These are phyloP conservation scores for Malurus melanocephalus DNA, from an alignment of 2,113 vertebrate species.

Conservation along the genomic window DNA sequence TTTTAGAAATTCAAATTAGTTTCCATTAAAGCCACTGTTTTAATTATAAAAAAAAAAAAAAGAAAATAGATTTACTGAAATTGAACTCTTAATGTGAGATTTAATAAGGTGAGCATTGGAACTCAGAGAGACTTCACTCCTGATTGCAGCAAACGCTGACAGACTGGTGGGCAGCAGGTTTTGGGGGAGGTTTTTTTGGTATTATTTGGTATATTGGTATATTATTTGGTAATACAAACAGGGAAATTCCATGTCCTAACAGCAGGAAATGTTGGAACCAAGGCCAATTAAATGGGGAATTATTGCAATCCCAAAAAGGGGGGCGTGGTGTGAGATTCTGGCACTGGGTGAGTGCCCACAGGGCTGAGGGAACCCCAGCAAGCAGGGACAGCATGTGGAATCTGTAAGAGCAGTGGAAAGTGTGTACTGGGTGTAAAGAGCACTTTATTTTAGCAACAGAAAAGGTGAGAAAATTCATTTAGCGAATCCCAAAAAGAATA, in stretches of 20 bases:
- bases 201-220: no score
- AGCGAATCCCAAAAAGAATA: conserved; percentile 23
- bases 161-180: no score
- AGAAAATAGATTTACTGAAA: conserved; percentile 25
- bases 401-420: neutral
- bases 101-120: conserved; percentile 28
- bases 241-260: neutral
- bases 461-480: conserved; percentile 52
- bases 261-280: neutral
- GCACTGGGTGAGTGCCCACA: neutral
- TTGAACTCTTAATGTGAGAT: conserved; percentile 15
- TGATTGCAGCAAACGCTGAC: no score
- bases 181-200: no score
- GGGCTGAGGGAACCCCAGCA: neutral
- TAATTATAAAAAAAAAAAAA: conserved; percentile 36
- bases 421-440: conserved; percentile 27
- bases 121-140: neutral
- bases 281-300: neutral
- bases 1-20: conserved; percentile 65
- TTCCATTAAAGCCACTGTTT: conserved; percentile 40
- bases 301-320: neutral
- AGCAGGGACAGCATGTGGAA: neutral
- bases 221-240: no score
- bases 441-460: conserved; percentile 33
- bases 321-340: neutral